Conservation (phyloP, 2,888 invertebrate species). For the Sinotaia quadrata region DNA sequence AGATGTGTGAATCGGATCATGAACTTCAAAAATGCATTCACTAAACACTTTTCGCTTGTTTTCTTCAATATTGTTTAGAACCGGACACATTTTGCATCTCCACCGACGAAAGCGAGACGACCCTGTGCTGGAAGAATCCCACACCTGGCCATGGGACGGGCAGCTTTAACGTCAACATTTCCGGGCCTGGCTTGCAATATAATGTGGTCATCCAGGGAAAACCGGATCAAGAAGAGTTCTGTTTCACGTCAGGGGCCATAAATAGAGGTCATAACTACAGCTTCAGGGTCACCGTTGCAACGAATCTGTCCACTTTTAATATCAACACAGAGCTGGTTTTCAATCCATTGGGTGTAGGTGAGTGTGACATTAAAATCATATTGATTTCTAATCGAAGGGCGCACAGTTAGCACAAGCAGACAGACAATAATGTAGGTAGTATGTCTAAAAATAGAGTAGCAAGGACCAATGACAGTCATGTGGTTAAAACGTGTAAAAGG, state of each 20-base stretch:
- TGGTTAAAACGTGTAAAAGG: no score
- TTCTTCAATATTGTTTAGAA: constrained; percentile 17
- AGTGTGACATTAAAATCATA: no score
- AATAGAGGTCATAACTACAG: constrained; percentile 26
- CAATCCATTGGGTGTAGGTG: constrained; percentile 24
- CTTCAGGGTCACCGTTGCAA: constrained; percentile 29
- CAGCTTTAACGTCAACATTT: constrained; percentile 23
- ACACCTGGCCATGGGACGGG: constrained; percentile 25
- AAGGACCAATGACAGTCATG: no score
- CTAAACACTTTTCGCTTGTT: background rate
- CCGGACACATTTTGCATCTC: constrained; percentile 36
- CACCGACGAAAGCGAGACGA: constrained; percentile 19
- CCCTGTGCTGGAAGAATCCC: constrained; percentile 42
- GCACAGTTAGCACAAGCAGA: no score
- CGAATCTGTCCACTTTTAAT: background rate
- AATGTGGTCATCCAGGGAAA: background rate
- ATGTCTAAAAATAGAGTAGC: no score
- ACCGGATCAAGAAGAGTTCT: constrained; percentile 23
- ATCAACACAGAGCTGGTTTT: constrained; percentile 26
- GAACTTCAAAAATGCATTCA: background rate
- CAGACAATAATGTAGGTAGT: no score
- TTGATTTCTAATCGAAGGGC: no score
- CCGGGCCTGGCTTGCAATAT: constrained; percentile 10
- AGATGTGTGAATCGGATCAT: no score
- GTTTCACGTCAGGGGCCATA: constrained; percentile 28